Percentiles rank a stretch among this genome's conserved stretches.
Conservation (phyloP, 2,797 vertebrate species). For the Halcyon smyrnensis region DNA sequence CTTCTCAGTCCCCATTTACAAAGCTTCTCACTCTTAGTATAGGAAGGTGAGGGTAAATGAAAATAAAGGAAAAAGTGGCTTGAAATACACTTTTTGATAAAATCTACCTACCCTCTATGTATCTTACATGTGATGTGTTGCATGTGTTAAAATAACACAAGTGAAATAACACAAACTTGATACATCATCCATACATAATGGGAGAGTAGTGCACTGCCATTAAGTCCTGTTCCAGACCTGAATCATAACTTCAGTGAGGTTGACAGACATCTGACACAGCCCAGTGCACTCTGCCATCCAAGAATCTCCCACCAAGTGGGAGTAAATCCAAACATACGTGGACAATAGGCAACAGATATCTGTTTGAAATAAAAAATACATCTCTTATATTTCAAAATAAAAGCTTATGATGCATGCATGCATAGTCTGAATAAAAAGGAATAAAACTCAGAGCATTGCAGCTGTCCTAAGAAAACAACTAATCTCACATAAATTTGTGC, state of each 20-base stretch:
- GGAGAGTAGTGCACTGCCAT: neutral
- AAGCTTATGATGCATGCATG: neutral
- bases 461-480: neutral
- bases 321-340: neutral
- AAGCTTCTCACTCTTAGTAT: neutral
- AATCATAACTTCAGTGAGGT: neutral
- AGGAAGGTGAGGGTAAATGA: neutral
- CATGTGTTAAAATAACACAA: neutral
- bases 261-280: accelerated
- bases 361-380: neutral
- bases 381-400: neutral
- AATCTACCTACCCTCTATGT: neutral
- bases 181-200: accelerated
- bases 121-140: neutral
- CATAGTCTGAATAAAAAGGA: neutral
- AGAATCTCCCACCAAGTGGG: neutral
- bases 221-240: neutral
- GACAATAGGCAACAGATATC: neutral
- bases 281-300: neutral
- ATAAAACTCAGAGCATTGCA: accelerated
- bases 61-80: neutral
- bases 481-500: neutral
- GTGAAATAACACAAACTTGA: neutral
- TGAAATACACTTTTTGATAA: neutral
- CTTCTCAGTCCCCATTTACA: neutral